Percentiles rank a stretch among this genome's conserved stretches.
phyloP scores from a whole-genome alignment of 1,140 invertebrate species.

The Heliconius himera region DNA sequence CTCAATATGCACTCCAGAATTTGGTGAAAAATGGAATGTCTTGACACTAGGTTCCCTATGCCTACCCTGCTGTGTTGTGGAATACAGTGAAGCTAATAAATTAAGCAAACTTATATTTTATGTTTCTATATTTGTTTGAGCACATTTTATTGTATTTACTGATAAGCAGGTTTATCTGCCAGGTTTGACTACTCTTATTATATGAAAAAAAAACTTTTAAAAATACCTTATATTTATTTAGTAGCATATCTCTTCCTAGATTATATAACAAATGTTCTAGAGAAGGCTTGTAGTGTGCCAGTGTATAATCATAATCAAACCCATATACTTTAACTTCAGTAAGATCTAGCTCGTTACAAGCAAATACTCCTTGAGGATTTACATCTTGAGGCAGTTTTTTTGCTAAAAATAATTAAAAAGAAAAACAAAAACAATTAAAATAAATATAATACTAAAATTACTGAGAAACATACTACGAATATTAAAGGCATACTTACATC shows the following conservation, averaged over 20 bases:
- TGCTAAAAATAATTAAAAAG: conserved; percentile 81
- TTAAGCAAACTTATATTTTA: not conserved
- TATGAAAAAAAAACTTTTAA: not conserved
- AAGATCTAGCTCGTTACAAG: conserved; percentile 97
- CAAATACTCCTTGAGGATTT: conserved; percentile 93
- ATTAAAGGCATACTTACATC: conserved; percentile 68
- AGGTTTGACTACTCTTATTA: not conserved
- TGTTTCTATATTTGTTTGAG: not conserved
- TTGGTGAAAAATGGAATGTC: too few species aligned
- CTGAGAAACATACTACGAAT: not conserved
- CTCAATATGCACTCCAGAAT: too few species aligned
- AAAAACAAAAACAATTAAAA: not conserved
- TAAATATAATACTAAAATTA: not conserved
- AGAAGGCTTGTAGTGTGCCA: conserved; percentile 96
- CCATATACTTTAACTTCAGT: conserved; percentile 97
- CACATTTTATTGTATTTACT: not conserved
- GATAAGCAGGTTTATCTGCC: not conserved
- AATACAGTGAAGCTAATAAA: too few species aligned
- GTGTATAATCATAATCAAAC: conserved; percentile 99
- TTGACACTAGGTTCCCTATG: too few species aligned
- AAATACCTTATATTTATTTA: conserved; percentile 92
- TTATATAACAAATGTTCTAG: conserved; percentile 96
- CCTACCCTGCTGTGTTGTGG: too few species aligned
- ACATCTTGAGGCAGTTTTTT: conserved; percentile 94
- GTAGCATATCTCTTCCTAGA: conserved; percentile 92